Conservation (phyloP, 2,113 vertebrate species). For the Sisor rabdophorus region DNA sequence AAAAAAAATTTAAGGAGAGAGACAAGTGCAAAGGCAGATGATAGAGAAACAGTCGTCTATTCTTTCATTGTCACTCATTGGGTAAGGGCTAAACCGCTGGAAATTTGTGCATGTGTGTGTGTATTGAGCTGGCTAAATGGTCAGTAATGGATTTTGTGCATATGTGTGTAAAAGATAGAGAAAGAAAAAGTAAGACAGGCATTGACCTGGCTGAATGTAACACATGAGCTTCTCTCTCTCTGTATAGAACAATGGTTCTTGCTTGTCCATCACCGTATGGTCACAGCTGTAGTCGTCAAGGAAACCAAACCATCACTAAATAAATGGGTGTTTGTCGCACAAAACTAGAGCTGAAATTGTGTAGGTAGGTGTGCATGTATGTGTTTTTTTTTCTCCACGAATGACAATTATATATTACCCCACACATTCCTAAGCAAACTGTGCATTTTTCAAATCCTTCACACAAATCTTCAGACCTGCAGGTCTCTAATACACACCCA, state of each 20-base stretch:
- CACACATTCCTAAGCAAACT: neutral
- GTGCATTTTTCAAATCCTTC: conserved; percentile 12
- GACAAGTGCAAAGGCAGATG: conserved; percentile 7
- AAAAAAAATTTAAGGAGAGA: neutral
- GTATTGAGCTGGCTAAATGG: conserved; percentile 11
- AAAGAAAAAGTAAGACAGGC: neutral
- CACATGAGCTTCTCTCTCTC: neutral
- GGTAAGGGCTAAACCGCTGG: neutral
- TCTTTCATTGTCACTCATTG: conserved; percentile 17
- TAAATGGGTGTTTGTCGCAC: neutral
- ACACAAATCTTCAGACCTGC: conserved; percentile 2
- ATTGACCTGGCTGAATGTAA: conserved; percentile 17
- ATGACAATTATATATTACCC: conserved; percentile 6
- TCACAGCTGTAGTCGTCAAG: conserved; percentile 31
- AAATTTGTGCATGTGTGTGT: conserved; percentile 15
- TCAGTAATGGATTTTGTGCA: conserved; percentile 9
- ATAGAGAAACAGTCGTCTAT: neutral
- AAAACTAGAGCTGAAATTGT: conserved; percentile 1
- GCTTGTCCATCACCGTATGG: conserved; percentile 12
- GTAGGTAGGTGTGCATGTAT: conserved; percentile 1
- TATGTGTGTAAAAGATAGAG: neutral
- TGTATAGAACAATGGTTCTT: conserved; percentile 5
- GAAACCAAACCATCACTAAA: conserved; percentile 28
- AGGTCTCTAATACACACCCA: conserved; percentile 19
- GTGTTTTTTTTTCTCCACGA: neutral